Evolutionary conservation across 1,140 invertebrate genomes (phyloP), one percentile per base, ranked within the genome.

Genomic region (Diabrotica virgifera): DNA sequence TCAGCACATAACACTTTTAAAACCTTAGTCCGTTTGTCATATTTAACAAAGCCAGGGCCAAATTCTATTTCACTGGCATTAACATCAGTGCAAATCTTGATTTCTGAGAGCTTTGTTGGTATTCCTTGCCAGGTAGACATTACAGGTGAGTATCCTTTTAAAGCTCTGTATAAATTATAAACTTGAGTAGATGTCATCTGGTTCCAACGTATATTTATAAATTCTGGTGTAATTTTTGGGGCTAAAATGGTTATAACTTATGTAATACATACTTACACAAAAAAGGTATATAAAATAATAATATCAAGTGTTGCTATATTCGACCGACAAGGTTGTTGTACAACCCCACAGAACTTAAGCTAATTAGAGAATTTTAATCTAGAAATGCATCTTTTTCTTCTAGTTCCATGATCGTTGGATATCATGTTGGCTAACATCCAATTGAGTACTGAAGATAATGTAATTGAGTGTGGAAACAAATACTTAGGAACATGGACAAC

Each of bases 161-260:
- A 76, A 5, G 88, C 88, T 72, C 90, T 80, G 71, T 87, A 81
- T 37, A 88, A 80, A 75, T 90, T 84, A 71, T 87, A 89, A 12
- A 92, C 75, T 71, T 88, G 73, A 61, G 69, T 74, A 0, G 89
- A 83, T 36, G 78, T 82, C 80, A 86, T 87, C 57, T 81, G 72
- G 4, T 80, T 66, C 89, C 90, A 93, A 65, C 81, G 80, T 9
- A 92, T 79, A 72, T 82, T 78, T 10, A 87, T 84, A 59, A 88
- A 82, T 46, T 76, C 72, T 52, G 80, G 77, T 38, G 80, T 82
- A 61, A 92, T 82, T 82, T 90, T 90, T 62, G 88, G 89, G 52
- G 90, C 90, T 92, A 72, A 70, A 85, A 46, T 10, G 40, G 24
- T 24, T 24, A 24, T 24, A 24, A 24, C 1, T 24, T 24, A 24